These are phyloP conservation scores for Callaeas wilsoni DNA, from an alignment of 2,113 vertebrate species.

Conservation along the genomic window DNA sequence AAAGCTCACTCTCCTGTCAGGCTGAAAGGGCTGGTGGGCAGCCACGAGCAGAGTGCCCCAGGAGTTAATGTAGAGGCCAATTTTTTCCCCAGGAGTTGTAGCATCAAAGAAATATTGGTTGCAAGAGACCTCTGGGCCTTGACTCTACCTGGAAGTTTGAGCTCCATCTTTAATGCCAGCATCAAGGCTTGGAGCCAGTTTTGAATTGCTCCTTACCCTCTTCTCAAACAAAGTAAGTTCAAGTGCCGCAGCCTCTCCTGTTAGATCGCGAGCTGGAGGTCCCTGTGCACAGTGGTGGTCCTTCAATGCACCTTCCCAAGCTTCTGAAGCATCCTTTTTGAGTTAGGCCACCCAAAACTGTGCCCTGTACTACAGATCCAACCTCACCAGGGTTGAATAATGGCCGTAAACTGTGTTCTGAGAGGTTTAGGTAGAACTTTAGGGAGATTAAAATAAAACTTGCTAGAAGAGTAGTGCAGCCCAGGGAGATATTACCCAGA, in stretches of 20 bases:
- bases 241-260: neutral
- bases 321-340: neutral
- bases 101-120: neutral
- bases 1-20: neutral
- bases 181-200: neutral
- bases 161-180: neutral
- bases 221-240: neutral
- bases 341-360: neutral
- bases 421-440: neutral
- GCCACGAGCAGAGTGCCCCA: neutral
- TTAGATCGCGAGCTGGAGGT: rapidly evolving
- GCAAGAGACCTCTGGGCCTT: neutral
- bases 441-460: too few relatives aligned
- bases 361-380: neutral
- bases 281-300: neutral
- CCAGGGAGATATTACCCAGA: neutral
- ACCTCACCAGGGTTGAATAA: neutral
- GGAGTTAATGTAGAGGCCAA: rapidly evolving
- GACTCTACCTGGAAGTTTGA: neutral
- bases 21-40: neutral
- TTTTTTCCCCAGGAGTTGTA: neutral
- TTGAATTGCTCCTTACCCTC: neutral
- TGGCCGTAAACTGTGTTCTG: neutral
- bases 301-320: neutral
- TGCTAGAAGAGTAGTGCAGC: neutral